phyloP scores from a whole-genome alignment of 92 coral and sea anemone genomes.

The Parazoanthus swiftii region DNA sequence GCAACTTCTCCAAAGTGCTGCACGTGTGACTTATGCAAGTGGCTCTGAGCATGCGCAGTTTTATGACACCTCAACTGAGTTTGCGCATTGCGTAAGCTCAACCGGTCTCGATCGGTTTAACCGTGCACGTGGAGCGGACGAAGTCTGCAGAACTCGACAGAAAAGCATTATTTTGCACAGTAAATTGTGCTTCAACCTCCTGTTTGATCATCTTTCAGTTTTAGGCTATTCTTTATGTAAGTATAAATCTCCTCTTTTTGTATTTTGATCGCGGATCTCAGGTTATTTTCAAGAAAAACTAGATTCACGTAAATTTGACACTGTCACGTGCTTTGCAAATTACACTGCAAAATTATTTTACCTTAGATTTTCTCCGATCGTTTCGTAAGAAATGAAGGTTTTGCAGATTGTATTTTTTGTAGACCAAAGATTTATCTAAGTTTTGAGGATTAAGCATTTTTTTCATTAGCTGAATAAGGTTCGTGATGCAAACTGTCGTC shows the following conservation, averaged over 20 bases:
- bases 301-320: neutral
- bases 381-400: neutral
- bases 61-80: constrained; percentile 28
- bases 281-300: neutral
- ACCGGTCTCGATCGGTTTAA: constrained; percentile 19
- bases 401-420: neutral
- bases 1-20: neutral
- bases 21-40: constrained; percentile 42
- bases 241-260: neutral
- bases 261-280: neutral
- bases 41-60: constrained; percentile 32
- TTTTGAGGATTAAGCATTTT: neutral
- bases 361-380: neutral
- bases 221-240: neutral
- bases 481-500: neutral
- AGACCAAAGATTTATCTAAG: neutral
- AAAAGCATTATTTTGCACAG: constrained; percentile 39
- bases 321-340: constrained; percentile 23
- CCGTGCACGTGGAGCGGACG: constrained; percentile 42
- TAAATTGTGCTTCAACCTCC: constrained; percentile 23
- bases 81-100: constrained; percentile 14
- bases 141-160: constrained; percentile 36
- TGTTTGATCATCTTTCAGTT: neutral
- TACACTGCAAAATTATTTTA: constrained; percentile 4
- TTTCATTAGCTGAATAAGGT: too few species aligned